Base-by-base conservation (phyloP, 64 coral and sea anemone genomes). In the Pocillopora verrucosa region DNA sequence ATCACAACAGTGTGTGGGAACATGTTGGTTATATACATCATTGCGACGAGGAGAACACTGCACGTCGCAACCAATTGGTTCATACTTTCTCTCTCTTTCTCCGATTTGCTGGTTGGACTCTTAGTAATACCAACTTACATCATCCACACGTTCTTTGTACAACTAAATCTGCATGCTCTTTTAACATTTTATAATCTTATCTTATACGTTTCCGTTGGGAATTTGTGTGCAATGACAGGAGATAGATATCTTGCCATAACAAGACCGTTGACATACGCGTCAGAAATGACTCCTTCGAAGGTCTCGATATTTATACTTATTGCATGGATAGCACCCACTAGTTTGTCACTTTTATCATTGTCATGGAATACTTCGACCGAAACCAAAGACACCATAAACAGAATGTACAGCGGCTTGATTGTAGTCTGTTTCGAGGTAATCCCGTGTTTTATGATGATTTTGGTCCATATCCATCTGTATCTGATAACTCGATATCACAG, bases 221-320 rank as follows among this genome's bases (percentile, higher is more conserved):
- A 89, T 61, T 64, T 93, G 79, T 93, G 87, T 77, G 78, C 84
- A 2, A 93, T 93, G 86, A 93, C 92, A 56, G 87, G 58, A 60
- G 92, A 93, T 76, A 74, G 92, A 73, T 89, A 89, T 75, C 65
- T 84, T 16, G 92, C 92, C n/a, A 73, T 87, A 12, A 80, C 64
- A 10, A 88, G 76, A 80, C 76, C 77, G 26, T 57, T 79, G 24
- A 79, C 25, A 30, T 79, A 79, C 77, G 10, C 10, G 5, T 22
- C 13, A 12, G 10, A 59, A 13, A 79, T 79, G 77, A 79, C 77
- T 79, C 56, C 56, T 9, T 79, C 51, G 10, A 79, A 79, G n/a
- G 77, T 79, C 77, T 22, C 59, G 77, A 59, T 60, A 60, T 30
- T 79, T 11, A 79, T 79, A 79, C 34, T 25, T 34, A 34, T n/a